These are phyloP conservation scores for Remorina albescens DNA, from an alignment of 2,797 vertebrate genomes.

Conservation along the genomic window DNA sequence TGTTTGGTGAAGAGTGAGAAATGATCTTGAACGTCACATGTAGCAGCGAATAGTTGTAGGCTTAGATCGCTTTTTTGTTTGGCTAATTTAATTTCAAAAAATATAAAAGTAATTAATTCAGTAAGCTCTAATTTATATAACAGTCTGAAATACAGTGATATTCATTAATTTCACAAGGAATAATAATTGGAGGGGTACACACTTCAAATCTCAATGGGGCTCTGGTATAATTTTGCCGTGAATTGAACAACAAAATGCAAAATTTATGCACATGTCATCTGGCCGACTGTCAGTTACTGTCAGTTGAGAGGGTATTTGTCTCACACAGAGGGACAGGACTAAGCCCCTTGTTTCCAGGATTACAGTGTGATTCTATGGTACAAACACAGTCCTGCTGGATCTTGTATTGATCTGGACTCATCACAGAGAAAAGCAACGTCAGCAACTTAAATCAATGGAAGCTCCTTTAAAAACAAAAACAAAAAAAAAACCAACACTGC, in stretches of 20 bases:
- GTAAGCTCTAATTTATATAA: background rate
- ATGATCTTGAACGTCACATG: background rate
- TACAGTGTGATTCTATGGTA: constrained; percentile 58
- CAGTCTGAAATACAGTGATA: background rate
- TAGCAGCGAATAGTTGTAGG: no score
- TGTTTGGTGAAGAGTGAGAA: background rate
- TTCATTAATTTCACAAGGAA: background rate
- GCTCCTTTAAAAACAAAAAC: constrained; percentile 62
- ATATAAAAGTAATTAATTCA: background rate
- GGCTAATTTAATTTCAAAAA: background rate
- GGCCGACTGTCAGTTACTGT: background rate
- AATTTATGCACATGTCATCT: constrained; percentile 3
- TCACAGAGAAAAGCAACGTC: constrained; percentile 74
- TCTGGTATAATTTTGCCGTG: background rate
- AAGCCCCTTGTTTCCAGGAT: constrained; percentile 39
- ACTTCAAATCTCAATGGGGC: background rate
- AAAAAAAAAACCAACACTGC: constrained; percentile 50
- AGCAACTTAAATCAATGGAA: constrained; percentile 76
- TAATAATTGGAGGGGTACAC: background rate
- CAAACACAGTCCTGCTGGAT: constrained; percentile 63
- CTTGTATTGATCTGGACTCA: constrained; percentile 78
- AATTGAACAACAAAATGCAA: background rate
- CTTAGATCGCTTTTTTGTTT: no score
- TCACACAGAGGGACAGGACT: constrained; percentile 19
- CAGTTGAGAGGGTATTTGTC: background rate